A percentile compares a stretch with the other conserved stretches of the same genome.
phyloP scores from a whole-genome alignment of 2,888 invertebrate genomes.

The Colostygia pectinataria region DNA sequence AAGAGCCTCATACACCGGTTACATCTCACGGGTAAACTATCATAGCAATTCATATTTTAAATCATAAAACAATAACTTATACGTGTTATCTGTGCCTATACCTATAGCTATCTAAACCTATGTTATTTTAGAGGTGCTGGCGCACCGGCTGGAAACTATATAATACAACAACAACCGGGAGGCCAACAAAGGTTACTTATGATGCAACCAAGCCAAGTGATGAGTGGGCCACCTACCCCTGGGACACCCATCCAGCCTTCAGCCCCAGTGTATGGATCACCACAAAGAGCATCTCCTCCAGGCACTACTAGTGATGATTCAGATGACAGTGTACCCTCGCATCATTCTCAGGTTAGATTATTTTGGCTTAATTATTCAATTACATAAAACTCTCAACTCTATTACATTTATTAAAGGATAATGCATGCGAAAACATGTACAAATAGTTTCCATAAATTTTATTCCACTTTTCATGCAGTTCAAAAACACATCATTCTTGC shows the following conservation, averaged over 20 bases:
- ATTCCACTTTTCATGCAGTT: not conserved
- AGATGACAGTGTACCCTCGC: slow-evolving; percentile 89
- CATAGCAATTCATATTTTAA: not conserved
- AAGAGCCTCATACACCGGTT: slow-evolving; percentile 79
- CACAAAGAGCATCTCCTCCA: slow-evolving; percentile 86
- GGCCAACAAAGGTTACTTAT: slow-evolving; percentile 80
- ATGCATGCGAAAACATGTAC: slow-evolving; percentile 2
- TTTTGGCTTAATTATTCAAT: slow-evolving; percentile 1
- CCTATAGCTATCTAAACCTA: not conserved
- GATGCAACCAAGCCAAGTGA: slow-evolving; percentile 79
- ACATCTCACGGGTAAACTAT: slow-evolving; percentile 68
- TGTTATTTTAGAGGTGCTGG: slow-evolving; percentile 65
- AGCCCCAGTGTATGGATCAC: slow-evolving; percentile 77
- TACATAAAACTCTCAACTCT: no score
- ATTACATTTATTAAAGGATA: not conserved
- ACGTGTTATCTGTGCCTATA: no score
- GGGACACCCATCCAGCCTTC: slow-evolving; percentile 67
- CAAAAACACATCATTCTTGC: not conserved
- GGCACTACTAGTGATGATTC: slow-evolving; percentile 93
- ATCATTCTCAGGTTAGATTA: slow-evolving; percentile 77
- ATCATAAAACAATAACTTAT: no score
- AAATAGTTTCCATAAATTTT: not conserved
- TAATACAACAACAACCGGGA: slow-evolving; percentile 83
- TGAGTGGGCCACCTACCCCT: slow-evolving; percentile 74
- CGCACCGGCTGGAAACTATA: slow-evolving; percentile 83